Evolutionary conservation across 2,113 vertebrate species (phyloP), one percentile per base, ranked within the genome.

Genomic region (Sula dactylatra): DNA sequence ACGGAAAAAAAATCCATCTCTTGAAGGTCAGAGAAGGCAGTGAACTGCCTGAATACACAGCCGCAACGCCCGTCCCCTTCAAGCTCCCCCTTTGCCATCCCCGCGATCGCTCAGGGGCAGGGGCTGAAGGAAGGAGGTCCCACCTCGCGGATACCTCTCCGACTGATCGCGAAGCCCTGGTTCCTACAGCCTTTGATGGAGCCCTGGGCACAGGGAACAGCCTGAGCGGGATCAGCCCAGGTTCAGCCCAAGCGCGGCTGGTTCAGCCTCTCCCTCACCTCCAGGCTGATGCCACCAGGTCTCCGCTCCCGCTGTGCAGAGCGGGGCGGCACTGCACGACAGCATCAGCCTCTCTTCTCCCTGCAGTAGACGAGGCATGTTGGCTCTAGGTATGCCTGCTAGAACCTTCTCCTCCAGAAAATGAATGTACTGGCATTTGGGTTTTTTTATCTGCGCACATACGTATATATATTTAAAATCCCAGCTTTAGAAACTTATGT

Each of bases 401-500:
- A 59, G 76, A 93, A 89, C 87, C 61, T 91, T 94, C 93, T 78
- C 9, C 49, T 88, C 74, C 47, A 64, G 66, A 79, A 80, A 22
- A 83, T 10, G 34, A 59, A 77, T 44, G 54, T 66, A 61, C 61
- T 69, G 81, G 58, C 94, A 58, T 91, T 91, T 80, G 24, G 21
- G 3, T 3, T 47, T 80, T 72, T 93, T 45, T 45, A 55, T 40
- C 72, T 22, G 19, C 5, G 4, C 42, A 67, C 40, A 14, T 26
- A 58, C 54, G 56, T 5, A 16, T 69, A 81, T 56, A 78, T 81
- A 69, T 92, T 84, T 94, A 61, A 95, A 89, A 77, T 61, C 78
- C 27, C 73, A 87, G 91, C 69, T 81, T 82, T 49, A 71, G 80
- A 78, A 94, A 90, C 92, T 90, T 89, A 64, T 49, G 88, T 49